Conservation (phyloP, 2,797 vertebrate genomes). For the Champsocephalus esox region DNA sequence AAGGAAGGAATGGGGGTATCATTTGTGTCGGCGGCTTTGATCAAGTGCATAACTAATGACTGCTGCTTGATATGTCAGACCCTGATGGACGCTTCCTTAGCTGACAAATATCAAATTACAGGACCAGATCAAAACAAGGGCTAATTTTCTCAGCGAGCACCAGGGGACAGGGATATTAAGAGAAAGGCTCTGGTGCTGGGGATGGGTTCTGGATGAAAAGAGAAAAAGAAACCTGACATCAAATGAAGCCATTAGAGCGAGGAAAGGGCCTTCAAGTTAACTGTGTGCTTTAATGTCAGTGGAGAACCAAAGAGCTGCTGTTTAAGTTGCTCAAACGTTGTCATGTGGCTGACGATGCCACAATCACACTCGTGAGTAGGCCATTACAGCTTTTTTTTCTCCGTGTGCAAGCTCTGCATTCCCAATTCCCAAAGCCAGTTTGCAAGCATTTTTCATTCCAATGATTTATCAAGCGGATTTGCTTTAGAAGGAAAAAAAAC, state of each 20-base stretch:
- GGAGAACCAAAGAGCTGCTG: conserved; percentile 31
- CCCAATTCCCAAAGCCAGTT: conserved; percentile 29
- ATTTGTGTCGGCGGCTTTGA: conserved; percentile 34
- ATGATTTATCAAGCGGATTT: conserved; percentile 25
- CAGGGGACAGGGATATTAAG: background rate
- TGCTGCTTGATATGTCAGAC: conserved; percentile 59
- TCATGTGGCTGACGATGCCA: background rate
- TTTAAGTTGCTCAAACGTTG: conserved; percentile 15
- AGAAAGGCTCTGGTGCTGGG: background rate
- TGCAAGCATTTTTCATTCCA: conserved; percentile 24
- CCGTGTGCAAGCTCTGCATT: conserved; percentile 16
- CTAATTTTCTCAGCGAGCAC: conserved; percentile 30
- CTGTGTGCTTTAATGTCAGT: conserved; percentile 11
- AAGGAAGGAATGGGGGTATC: too few relatives aligned
- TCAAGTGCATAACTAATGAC: conserved; percentile 66
- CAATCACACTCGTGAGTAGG: conserved; percentile 37
- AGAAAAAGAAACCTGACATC: background rate
- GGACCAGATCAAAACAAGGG: conserved; percentile 34
- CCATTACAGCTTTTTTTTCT: conserved; percentile 35
- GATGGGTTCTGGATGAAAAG: background rate
- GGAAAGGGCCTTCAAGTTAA: conserved; percentile 5
- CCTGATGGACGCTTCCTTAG: conserved; percentile 28
- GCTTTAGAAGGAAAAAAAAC: background rate
- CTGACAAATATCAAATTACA: conserved; percentile 52
- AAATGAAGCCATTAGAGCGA: conserved; percentile 36